phyloP scores from a whole-genome alignment of 1,140 invertebrate genomes.

The Colletes gigas region DNA sequence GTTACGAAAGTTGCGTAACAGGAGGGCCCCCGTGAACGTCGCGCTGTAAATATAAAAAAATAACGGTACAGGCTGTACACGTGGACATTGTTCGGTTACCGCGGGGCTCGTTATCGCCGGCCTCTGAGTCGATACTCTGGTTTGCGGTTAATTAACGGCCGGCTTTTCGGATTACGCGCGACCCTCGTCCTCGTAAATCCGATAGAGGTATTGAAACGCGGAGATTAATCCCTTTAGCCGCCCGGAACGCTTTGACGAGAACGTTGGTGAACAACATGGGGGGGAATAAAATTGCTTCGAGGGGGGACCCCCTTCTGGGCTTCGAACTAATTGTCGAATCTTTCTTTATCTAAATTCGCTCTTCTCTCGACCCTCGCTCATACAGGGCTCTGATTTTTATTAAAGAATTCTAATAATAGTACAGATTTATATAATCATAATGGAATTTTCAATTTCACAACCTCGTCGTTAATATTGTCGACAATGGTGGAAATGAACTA shows the following conservation, averaged over 20 bases:
- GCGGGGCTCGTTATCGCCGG: constrained; percentile 17
- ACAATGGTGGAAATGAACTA: too few species aligned
- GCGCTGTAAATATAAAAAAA: constrained; percentile 42
- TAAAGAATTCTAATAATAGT: too few species aligned
- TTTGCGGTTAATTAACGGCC: constrained; percentile 21
- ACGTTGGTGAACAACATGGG: not conserved
- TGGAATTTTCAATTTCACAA: too few species aligned
- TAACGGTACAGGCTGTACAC: constrained; percentile 32
- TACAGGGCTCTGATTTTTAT: too few species aligned
- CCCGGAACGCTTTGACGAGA: not conserved
- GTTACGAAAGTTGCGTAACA: constrained; percentile 49
- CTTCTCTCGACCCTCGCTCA: too few species aligned
- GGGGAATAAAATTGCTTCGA: not conserved
- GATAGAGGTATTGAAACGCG: not conserved
- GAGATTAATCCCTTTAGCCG: not conserved
- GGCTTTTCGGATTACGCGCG: constrained; percentile 5
- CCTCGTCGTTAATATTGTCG: too few species aligned
- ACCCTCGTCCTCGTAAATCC: not conserved
- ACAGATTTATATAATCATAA: too few species aligned
- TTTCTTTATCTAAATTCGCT: too few species aligned
- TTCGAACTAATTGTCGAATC: too few species aligned
- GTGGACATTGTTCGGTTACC: constrained; percentile 22
- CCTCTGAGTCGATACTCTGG: constrained; percentile 12
- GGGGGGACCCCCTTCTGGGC: not conserved
- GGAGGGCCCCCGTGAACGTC: constrained; percentile 1